phyloP scores from a whole-genome alignment of 2,888 invertebrate genomes.

The Hyposoter dolosus region DNA sequence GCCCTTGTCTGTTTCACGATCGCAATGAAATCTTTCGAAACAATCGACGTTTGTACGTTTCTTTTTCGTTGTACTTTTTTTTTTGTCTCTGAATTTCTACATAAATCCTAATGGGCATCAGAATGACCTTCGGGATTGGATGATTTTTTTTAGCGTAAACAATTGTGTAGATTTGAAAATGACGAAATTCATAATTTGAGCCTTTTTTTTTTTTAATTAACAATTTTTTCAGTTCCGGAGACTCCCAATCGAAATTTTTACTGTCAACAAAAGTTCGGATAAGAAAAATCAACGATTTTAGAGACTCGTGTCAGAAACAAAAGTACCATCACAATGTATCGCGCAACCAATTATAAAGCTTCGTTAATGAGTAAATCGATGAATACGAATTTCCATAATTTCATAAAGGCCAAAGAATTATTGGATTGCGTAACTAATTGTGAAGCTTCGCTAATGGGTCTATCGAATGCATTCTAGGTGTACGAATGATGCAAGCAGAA shows the following conservation, averaged over 20 bases:
- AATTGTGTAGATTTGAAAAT: neutral
- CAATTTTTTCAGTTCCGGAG: too few relatives aligned
- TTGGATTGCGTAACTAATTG: constrained; percentile 39
- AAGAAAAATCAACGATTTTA: too few relatives aligned
- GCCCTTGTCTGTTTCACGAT: constrained; percentile 48
- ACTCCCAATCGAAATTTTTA: too few relatives aligned
- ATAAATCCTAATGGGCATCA: constrained; percentile 17
- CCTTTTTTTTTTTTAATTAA: neutral
- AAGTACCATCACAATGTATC: too few relatives aligned
- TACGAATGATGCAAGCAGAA: neutral
- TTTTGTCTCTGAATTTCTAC: constrained; percentile 1
- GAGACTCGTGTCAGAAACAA: too few relatives aligned
- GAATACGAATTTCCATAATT: constrained; percentile 21
- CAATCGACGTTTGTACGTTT: constrained; percentile 16
- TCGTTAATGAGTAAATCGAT: constrained; percentile 1
- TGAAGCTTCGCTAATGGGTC: neutral
- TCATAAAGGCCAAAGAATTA: neutral
- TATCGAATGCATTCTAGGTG: neutral
- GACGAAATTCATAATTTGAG: neutral
- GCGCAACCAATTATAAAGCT: constrained; percentile 12
- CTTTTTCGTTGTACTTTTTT: constrained; percentile 19
- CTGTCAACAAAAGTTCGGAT: too few relatives aligned
- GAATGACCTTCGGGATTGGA: constrained; percentile 31
- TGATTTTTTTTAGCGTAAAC: constrained; percentile 1
- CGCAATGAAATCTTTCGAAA: constrained; percentile 50